Evolutionary conservation across 1,140 invertebrate species (phyloP).

Genomic region (Papilio polyxenes): DNA sequence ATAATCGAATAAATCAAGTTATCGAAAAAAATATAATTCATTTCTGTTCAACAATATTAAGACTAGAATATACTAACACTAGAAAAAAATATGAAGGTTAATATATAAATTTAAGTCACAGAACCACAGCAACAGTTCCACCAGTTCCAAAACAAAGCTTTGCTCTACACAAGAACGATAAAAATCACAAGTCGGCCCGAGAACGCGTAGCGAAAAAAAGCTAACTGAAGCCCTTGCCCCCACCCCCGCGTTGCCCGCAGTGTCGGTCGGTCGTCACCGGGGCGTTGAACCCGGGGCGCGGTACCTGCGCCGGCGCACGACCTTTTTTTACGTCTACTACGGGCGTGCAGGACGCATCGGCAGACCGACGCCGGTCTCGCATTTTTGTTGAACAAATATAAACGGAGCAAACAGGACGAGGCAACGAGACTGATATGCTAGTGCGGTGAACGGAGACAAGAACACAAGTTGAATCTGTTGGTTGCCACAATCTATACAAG

Average conservation of each 20-base stretch:
- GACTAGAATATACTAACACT: neutral
- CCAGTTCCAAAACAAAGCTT: neutral
- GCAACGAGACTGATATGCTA: neutral
- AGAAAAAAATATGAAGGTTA: too few species aligned
- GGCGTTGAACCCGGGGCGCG: conserved; percentile 29
- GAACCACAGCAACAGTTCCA: neutral
- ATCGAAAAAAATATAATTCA: too few species aligned
- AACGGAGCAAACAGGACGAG: neutral
- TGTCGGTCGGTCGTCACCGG: conserved; percentile 16
- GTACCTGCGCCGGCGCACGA: conserved; percentile 32
- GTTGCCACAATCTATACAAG: too few species aligned
- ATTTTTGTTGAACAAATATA: conserved; percentile 12
- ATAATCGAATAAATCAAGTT: too few species aligned
- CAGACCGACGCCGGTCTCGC: neutral
- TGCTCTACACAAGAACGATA: neutral
- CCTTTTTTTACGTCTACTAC: conserved; percentile 32
- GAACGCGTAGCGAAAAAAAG: conserved; percentile 18
- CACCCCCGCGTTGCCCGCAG: neutral
- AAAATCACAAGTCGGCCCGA: neutral
- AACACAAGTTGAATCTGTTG: neutral
- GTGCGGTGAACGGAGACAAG: neutral
- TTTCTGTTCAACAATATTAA: too few species aligned
- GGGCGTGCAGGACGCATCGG: neutral
- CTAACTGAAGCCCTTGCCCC: conserved; percentile 5
- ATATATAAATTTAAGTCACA: neutral